A percentile compares a stretch with the other conserved stretches of the same genome.
phyloP scores from a whole-genome alignment of 1,140 invertebrate genomes.

The Mylabris phalerata region DNA sequence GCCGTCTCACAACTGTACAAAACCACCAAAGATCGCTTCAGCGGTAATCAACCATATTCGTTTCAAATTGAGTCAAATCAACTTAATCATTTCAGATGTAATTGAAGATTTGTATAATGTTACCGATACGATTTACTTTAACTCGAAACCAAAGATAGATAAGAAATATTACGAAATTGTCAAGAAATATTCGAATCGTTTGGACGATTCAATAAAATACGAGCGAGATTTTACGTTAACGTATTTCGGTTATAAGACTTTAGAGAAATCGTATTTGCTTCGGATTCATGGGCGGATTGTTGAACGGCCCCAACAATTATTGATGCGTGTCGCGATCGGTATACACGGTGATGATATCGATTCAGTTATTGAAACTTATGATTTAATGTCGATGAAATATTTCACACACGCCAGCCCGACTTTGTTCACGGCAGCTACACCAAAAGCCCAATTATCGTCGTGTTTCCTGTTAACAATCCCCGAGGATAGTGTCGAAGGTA shows the following conservation, averaged over 20 bases:
- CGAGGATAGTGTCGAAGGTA: slow-evolving; percentile 97
- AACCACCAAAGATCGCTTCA: slow-evolving; percentile 87
- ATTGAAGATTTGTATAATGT: slow-evolving; percentile 79
- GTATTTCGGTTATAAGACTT: slow-evolving; percentile 98
- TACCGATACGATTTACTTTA: slow-evolving; percentile 62
- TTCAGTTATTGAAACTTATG: slow-evolving; percentile 93
- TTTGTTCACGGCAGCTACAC: slow-evolving; percentile 91
- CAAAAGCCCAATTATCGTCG: slow-evolving; percentile 86
- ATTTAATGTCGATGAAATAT: slow-evolving; percentile 89
- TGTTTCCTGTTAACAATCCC: slow-evolving; percentile 95
- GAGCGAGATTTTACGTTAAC: slow-evolving; percentile 96
- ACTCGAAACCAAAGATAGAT: slow-evolving; percentile 73
- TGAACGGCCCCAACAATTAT: slow-evolving; percentile 96
- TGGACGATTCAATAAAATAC: slow-evolving; percentile 94
- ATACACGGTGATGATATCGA: slow-evolving; percentile 95
- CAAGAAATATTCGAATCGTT: slow-evolving; percentile 71
- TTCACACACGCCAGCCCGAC: slow-evolving; percentile 99
- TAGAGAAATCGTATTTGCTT: slow-evolving; percentile 92
- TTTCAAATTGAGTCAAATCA: not conserved
- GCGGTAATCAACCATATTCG: slow-evolving; percentile 51
- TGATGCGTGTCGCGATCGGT: slow-evolving; percentile 96
- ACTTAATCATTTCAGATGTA: slow-evolving; percentile 63
- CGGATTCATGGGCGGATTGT: slow-evolving; percentile 92
- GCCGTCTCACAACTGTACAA: slow-evolving; percentile 97
- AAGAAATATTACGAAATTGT: slow-evolving; percentile 77